Conservation (phyloP, 2,113 vertebrate genomes). For the Smithornis capensis region DNA sequence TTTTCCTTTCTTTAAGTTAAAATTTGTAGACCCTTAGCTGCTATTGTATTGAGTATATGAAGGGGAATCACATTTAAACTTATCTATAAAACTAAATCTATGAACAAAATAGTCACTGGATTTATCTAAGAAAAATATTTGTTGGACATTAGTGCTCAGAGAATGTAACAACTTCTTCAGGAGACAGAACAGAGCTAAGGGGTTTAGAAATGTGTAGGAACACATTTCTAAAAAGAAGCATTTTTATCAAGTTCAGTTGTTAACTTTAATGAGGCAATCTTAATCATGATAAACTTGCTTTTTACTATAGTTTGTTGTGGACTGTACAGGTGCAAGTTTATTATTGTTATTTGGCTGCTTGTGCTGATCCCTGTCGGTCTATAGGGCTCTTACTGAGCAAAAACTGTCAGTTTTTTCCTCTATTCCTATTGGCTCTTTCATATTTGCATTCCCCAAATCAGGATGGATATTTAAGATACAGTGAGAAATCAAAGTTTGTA, state of each 20-base stretch:
- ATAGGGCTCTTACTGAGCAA: not conserved
- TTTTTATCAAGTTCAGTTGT: not conserved
- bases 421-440: not conserved
- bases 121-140: not conserved
- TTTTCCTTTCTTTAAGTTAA: not conserved
- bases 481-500: not conserved
- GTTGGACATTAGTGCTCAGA: not conserved
- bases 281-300: not conserved
- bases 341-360: not conserved
- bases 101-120: not conserved
- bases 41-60: not conserved
- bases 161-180: not conserved
- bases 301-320: not conserved
- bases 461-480: not conserved
- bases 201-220: not conserved
- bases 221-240: not conserved
- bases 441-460: not conserved
- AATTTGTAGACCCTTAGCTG: not conserved
- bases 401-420: not conserved
- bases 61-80: not conserved
- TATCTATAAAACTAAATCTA: not conserved
- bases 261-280: not conserved
- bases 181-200: not conserved
- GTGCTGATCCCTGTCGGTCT: not conserved
- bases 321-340: not conserved